Base-by-base conservation (phyloP, 2,113 vertebrate species). In the Narcine bancroftii region DNA sequence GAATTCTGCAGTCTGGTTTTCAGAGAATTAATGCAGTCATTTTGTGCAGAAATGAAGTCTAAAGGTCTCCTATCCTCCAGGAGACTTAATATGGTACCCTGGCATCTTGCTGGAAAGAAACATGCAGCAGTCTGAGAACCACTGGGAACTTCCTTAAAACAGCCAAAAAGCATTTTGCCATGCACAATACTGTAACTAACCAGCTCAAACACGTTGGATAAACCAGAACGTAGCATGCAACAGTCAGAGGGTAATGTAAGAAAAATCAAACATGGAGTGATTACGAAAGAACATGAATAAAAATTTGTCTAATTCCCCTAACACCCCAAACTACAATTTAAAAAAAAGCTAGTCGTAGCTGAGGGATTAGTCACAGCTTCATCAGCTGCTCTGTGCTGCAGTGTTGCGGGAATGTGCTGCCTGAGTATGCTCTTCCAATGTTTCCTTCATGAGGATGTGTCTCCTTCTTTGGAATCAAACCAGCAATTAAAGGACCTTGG, bases 401-500 rank as follows among this genome's bases (percentile, higher is more conserved):
- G 29, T 45, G 53, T 42, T 66, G 21, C 26, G 76, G 42, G 76
- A 79, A 36, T 7, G 96, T 93, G 24, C 93, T 81, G 65, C 92
- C 93, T 94, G 95, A 69, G 29, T 94, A 93, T 93, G 94, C 92
- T 93, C 94, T 45, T 93, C 77, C 92, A 92, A 63, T 10, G n/a
- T 76, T 26, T 39, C 93, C 93, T 92, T 94, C 92, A 93, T 26
- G 93, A 0, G 87, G 92, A 42, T 92, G 93, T 95, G 95, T 94
- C 92, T 92, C 85, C 92, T 92, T 96, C 95, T 94, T 95, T 94
- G 93, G 93, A 95, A 95, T 94, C 95, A 94, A 93, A 94, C 93
- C 95, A 95, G 95, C 95, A 94, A 97, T 97, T 97, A 95, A 95
- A 94, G 94, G 94, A 95, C 94, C 93, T 92, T 93, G 95, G 95